A percentile compares a stretch with the other conserved stretches of the same genome.
Conservation (phyloP, 2,113 vertebrate genomes). For the Pelodiscus sinensis region DNA sequence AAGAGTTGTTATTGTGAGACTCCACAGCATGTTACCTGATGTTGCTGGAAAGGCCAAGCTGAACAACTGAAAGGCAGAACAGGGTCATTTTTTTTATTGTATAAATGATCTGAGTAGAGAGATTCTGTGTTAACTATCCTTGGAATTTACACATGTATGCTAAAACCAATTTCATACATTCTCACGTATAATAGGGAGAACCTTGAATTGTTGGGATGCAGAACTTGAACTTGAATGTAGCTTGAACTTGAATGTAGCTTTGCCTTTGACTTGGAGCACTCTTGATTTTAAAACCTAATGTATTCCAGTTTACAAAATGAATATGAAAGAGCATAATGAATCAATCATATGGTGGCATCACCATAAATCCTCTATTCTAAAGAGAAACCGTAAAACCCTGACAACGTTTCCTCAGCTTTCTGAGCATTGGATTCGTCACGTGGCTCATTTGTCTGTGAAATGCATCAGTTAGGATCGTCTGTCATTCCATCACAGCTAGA, state of each 20-base stretch:
- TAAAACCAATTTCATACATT: constrained; percentile 6
- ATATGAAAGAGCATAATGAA: neutral
- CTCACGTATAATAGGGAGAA: neutral
- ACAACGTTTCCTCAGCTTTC: neutral
- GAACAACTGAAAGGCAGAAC: neutral
- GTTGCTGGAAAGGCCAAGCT: constrained; percentile 6
- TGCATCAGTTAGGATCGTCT: neutral
- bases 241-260: neutral
- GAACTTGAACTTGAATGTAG: neutral
- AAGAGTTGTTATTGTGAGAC: neutral
- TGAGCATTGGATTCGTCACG: neutral
- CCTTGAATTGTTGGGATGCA: constrained; percentile 27
- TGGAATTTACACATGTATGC: constrained; percentile 1
- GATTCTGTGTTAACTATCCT: neutral
- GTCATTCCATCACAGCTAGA: neutral
- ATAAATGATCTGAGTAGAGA: neutral
- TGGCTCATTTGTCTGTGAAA: neutral
- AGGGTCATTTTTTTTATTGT: neutral
- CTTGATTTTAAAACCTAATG: neutral
- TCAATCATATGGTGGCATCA: neutral
- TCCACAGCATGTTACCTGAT: neutral
- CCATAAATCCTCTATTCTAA: neutral
- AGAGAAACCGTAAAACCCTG: neutral
- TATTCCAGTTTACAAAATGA: neutral
- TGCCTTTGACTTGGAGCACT: constrained; percentile 4